Evolutionary conservation across 1,140 invertebrate genomes (phyloP), one percentile per base, ranked within the genome.

Genomic region (Cataglyphis hispanica): DNA sequence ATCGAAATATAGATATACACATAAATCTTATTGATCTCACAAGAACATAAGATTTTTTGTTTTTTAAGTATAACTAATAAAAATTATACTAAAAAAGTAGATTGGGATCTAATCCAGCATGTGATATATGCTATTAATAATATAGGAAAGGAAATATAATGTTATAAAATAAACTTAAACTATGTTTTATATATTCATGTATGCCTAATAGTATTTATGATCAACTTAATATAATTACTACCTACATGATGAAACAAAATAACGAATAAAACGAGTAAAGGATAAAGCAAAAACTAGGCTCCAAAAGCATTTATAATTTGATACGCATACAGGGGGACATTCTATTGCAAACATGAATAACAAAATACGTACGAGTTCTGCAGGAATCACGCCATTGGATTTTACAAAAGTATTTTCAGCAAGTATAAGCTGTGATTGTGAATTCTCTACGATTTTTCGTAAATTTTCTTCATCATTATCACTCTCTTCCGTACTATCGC

Each of bases 401-500:
- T 95, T 95, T 80, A 93, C 93, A 60, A 96, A 95, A n/a, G 95
- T 94, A 87, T 94, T 95, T 93, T 97, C 96, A 11, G 96, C 95
- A 66, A 96, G 94, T 43, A 95, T 88, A 22, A 97, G 92, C 81
- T 96, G 96, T 46, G 95, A 95, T 63, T 94, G 92, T 4, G 96
- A 96, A 83, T 96, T 95, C 64, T 96, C 92, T 19, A 96, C 89
- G 13, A 97, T 92, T 88, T 96, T 94, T 86, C 96, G 95, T 53
- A 97, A 92, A 81, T 97, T 96, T 84, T 97, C 96, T 40, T 91
- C 80, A 69, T 95, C 94, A 87, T 92, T 95, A 83, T 95, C 95
- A 85, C 94, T 95, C 61, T 94, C 92, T 34, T 95, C 94, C 19
- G 92, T 91, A 37, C 90, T 92, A 3, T 91, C 87, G 10, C 22